A percentile compares a stretch with the other conserved stretches of the same genome.
Evolutionary conservation across 2,797 vertebrate species (phyloP).

Genomic region (Sebastes minor): DNA sequence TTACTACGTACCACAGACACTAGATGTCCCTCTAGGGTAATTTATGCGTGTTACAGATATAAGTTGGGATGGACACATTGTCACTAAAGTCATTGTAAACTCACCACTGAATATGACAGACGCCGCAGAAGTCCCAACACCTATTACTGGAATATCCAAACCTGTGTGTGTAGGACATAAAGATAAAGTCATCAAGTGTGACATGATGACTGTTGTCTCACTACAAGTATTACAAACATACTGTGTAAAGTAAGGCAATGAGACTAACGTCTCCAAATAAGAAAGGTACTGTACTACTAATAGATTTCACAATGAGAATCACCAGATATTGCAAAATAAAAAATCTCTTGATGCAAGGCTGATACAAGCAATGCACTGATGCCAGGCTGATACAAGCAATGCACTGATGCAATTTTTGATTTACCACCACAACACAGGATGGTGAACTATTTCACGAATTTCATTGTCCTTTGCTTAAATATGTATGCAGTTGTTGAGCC

Average conservation of each 20-base stretch:
- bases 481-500: neutral
- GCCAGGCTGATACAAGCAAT: neutral
- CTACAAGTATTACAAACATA: neutral
- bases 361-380: neutral
- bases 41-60: neutral
- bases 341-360: neutral
- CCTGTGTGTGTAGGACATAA: neutral
- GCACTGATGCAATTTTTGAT: neutral
- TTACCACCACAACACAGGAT: neutral
- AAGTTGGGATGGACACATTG: neutral
- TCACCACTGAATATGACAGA: neutral
- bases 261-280: neutral
- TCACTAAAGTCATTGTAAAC: neutral
- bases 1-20: neutral
- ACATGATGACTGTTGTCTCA: constrained; percentile 15
- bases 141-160: constrained; percentile 4
- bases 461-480: neutral
- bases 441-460: neutral
- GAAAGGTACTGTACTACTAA: neutral
- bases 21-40: constrained; percentile 1
- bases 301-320: neutral
- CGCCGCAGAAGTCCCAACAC: constrained; percentile 10
- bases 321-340: neutral
- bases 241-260: neutral
- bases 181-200: neutral